Base-by-base conservation (phyloP, 2,797 vertebrate species). In the Takifugu rubripes region DNA sequence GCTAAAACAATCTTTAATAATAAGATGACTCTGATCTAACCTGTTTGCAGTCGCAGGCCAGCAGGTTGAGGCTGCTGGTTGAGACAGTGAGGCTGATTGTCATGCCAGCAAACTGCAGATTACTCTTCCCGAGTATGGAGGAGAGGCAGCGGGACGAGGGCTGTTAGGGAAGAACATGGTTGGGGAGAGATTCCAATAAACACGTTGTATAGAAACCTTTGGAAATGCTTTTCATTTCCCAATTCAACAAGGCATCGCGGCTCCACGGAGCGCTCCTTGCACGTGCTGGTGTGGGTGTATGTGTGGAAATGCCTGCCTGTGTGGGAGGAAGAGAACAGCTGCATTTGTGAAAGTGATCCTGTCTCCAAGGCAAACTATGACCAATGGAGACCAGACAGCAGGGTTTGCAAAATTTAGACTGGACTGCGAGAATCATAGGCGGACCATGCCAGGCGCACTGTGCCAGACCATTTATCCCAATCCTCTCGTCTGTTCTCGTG, bases 101-200 rank as follows among this genome's bases (percentile, higher is more conserved):
- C 96, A 98, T 96, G 47, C 95, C 96, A 0, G 97, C 96, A 49
- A 99, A 99, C 88, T 97, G 97, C 81, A 98, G 91, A 90, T 98
- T 99, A 82, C 95, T 97, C 82, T 96, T 98, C 59, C 97, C 97
- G 74, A 99, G 87, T 78, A 99, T 96, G 65, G 96, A 94, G 43
- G 92, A 91, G 52, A 99, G 83, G 5, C 93, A 92, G 42, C 95
- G 95, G 67, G 94, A 84, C 6, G 94, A 90, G 46, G 96, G 94
- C 97, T 99, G 74, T 1, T 67, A 66, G 17, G 8, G 72, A 62
- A 27, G 25, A 11, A 68, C 15, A 52, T 7, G 26, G 31, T 47
- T 31, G 2, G 6, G 47, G 40, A 69, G 46, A 21, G 24, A 53
- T 9, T 44, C 9, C 6, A 24, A 52, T 59, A 74, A 50, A 73